A percentile compares a stretch with the other conserved stretches of the same genome.
Evolutionary conservation across 1,140 invertebrate genomes (phyloP).

Genomic region (Glossosoma conforme): DNA sequence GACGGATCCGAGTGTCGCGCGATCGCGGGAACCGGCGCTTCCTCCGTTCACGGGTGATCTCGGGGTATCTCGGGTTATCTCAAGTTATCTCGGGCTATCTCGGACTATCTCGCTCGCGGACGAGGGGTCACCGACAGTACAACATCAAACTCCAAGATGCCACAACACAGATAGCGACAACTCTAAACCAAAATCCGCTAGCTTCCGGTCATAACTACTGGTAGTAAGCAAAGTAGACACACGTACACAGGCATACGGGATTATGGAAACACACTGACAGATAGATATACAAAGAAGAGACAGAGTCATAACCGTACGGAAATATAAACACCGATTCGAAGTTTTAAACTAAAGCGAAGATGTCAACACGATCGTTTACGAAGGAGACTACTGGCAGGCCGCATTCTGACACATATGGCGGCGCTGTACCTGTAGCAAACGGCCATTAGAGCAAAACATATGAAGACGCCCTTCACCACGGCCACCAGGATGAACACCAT

Average conservation of each 20-base stretch:
- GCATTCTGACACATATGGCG: not conserved
- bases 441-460: conserved; percentile 89
- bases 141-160: conserved; percentile 29
- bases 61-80: not conserved
- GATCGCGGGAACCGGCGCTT: conserved; percentile 1
- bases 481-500: conserved; percentile 89
- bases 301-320: conserved; percentile 7
- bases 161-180: conserved; percentile 31
- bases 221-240: conserved; percentile 17
- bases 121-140: conserved; percentile 21
- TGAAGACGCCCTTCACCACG: conserved; percentile 88
- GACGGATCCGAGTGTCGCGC: no score
- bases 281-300: conserved; percentile 15
- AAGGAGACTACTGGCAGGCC: conserved; percentile 5
- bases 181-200: conserved; percentile 33
- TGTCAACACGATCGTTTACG: conserved; percentile 4
- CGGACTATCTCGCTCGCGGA: not conserved
- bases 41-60: not conserved
- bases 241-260: conserved; percentile 20
- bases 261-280: conserved; percentile 10
- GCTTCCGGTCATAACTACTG: conserved; percentile 24
- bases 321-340: conserved; percentile 1
- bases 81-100: not conserved
- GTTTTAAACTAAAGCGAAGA: conserved; percentile 3
- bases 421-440: conserved; percentile 87